Evolutionary conservation across 2,113 vertebrate genomes (phyloP), one percentile per base, ranked within the genome.

Genomic region (Burhinus bistriatus): DNA sequence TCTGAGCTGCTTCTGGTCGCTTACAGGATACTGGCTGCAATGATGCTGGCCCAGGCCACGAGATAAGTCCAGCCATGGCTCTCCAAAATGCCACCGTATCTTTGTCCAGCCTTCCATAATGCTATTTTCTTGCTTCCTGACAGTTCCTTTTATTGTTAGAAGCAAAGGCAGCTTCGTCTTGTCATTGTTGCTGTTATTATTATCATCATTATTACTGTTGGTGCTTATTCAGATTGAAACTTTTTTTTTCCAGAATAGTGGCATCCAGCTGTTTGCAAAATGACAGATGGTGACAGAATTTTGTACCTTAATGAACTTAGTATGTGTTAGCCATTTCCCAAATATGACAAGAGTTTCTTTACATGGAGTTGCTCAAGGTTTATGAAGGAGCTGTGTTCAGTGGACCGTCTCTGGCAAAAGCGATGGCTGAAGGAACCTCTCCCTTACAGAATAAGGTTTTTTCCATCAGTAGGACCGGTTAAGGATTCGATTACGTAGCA

Each of bases 1-100:
- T 20, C n/a, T 11, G 25, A 23, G 58, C 51, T 66, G 52, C 51
- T 27, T 15, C 76, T n/a, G 42, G 49, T n/a, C 1, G 1, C 58
- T 42, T 7, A 12, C 36, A 1, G 20, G 21, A 2, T 6, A 4
- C 10, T 0, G 8, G 47, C 11, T 26, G 38, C 34, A 5, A 0
- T 40, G 30, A 20, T 17, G 0, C 7, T 3, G 29, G 15, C 42
- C 29, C 32, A 12, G 12, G 10, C 38, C 29, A 5, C 6, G 2
- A 21, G 11, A 6, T 34, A 9, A 45, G 16, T 47, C 18, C 38
- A 15, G 42, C 36, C 3, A 1, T 1, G 0, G 18, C 40, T 85
- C 32, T 29, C 58, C 19, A 21, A 3, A 65, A 23, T 11, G 15
- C 22, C 55, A 15, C 57, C 2, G 1, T 16, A 2, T 40, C 71